Conservation (phyloP, 2,888 invertebrate species). For the Parascotia fuliginaria region DNA sequence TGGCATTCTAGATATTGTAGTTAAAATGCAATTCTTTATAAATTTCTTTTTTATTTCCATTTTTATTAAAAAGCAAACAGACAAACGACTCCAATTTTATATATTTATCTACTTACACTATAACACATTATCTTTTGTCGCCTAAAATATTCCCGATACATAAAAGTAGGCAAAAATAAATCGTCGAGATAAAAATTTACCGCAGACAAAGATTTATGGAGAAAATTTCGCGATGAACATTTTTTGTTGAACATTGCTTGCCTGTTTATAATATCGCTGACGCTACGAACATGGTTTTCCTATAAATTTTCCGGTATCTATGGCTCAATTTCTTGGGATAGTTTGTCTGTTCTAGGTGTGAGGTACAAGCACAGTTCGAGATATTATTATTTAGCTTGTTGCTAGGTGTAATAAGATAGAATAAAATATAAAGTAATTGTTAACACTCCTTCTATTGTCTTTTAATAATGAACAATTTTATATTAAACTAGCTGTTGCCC, state of each 20-base stretch:
- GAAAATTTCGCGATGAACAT: conserved; percentile 51
- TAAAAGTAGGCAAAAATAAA: conserved; percentile 65
- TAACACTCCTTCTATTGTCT: no score
- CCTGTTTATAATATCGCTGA: conserved; percentile 34
- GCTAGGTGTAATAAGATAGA: no score
- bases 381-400: no score
- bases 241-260: conserved; percentile 46
- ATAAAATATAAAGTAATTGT: no score
- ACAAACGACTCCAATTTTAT: background rate
- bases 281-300: conserved; percentile 11
- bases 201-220: conserved; percentile 63
- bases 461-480: no score
- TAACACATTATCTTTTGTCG: conserved; percentile 45
- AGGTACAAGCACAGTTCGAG: background rate
- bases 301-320: conserved; percentile 11
- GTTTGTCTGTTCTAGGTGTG: background rate
- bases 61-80: background rate
- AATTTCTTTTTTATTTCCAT: background rate
- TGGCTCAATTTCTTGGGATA: background rate
- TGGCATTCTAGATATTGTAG: no score
- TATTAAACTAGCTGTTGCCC: no score
- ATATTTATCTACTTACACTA: conserved; percentile 13
- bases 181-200: conserved; percentile 69
- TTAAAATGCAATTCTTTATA: no score
- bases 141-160: conserved; percentile 64